Base-by-base conservation (phyloP, 2,113 vertebrate species). In the Morphnarchus princeps region DNA sequence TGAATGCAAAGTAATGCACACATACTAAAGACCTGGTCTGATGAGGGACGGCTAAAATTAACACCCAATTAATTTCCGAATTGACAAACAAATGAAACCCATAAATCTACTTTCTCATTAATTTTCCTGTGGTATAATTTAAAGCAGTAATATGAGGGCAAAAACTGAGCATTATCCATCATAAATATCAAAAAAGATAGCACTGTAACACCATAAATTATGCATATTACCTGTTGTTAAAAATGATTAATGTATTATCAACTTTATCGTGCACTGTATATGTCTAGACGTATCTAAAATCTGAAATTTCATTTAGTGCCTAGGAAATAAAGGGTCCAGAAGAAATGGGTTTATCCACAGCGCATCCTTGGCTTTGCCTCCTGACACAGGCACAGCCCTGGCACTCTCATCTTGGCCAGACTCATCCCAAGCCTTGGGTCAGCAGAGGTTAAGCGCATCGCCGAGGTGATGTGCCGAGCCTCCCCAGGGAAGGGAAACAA, bases 31-130 rank as follows among this genome's bases (percentile, higher is more conserved):
- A 98, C 98, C 98, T 97, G 98, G 98, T 98, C 99, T 99, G 99
- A 99, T 99, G 99, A 99, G 99, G 99, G 99, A 99, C 98, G 98
- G 99, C 99, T 99, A 99, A 99, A 99, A 99, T 99, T 99, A 99
- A 99, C 99, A 99, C 99, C 99, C 99, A 99, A 99, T 99, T 99
- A 99, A 99, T 99, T 99, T 99, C 98, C 94, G 97, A 99, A 99
- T 99, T 99, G 99, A 99, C 99, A 99, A 99, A 99, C 99, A 99
- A 99, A 99, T 99, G 99, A 99, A 99, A 99, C 98, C 98, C 99
- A 99, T 99, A 99, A 99, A 99, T 99, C 99, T 99, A 99, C 98
- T 99, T 99, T 99, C 99, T 99, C 99, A 99, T 99, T 99, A 99
- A 99, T 99, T 99, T 98, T 98, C 98, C 97, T 98, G 98, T 98